phyloP scores from a whole-genome alignment of 2,797 vertebrate species.

The Gadopsis marmoratus region DNA sequence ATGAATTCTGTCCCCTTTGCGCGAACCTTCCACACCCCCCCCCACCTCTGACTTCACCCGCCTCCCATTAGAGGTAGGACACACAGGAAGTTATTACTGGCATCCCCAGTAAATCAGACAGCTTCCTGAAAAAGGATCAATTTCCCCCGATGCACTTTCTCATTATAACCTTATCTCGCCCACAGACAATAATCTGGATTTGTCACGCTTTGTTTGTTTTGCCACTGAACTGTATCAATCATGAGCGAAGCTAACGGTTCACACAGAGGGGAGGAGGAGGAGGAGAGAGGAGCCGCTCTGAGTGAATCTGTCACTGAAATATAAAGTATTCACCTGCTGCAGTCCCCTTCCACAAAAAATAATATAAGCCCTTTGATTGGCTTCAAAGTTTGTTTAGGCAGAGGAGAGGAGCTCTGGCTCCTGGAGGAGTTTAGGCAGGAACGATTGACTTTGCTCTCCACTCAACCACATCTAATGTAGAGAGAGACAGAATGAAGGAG shows the following conservation, averaged over 20 bases:
- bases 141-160: conserved; percentile 85
- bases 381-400: conserved; percentile 81
- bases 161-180: conserved; percentile 87
- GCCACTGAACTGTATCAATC: conserved; percentile 81
- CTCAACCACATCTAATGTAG: conserved; percentile 72
- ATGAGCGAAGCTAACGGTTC: conserved; percentile 58
- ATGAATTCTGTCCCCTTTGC: conserved; percentile 73
- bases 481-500: conserved; percentile 59
- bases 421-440: conserved; percentile 66
- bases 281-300: conserved; percentile 35
- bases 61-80: conserved; percentile 74
- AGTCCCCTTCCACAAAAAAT: conserved; percentile 59
- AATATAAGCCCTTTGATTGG: conserved; percentile 75
- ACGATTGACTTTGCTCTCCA: conserved; percentile 73
- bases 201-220: conserved; percentile 86
- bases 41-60: conserved; percentile 53
- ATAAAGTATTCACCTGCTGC: conserved; percentile 72
- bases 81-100: conserved; percentile 85
- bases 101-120: conserved; percentile 81
- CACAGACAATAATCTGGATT: conserved; percentile 87
- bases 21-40: conserved; percentile 48
- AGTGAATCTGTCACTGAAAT: conserved; percentile 65
- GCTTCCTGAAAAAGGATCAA: conserved; percentile 85
- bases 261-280: conserved; percentile 49
- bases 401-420: conserved; percentile 64